phyloP scores from a whole-genome alignment of 1,140 invertebrate species.

The Drosophila nigromelanica region DNA sequence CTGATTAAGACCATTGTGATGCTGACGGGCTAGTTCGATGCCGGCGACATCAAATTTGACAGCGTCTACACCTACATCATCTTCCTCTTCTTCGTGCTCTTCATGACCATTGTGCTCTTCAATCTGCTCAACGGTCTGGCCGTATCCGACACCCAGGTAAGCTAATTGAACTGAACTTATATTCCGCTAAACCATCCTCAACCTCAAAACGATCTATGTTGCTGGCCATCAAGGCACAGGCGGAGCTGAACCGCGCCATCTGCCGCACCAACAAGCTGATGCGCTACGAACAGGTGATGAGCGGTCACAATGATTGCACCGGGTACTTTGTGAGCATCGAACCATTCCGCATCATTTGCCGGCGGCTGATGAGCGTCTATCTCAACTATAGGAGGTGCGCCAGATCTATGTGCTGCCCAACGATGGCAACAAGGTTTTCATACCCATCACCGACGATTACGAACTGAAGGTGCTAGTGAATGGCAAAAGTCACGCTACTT shows the following conservation, averaged over 20 bases:
- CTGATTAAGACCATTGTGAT: constrained; percentile 93
- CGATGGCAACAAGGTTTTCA: constrained; percentile 84
- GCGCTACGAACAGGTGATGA: constrained; percentile 89
- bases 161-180: too few relatives aligned
- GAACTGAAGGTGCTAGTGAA: constrained; percentile 50
- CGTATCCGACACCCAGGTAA: too few relatives aligned
- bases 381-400: constrained; percentile 86
- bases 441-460: constrained; percentile 48
- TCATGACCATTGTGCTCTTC: constrained; percentile 91
- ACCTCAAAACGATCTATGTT: too few relatives aligned
- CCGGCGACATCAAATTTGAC: too few relatives aligned
- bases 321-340: constrained; percentile 83
- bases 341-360: constrained; percentile 85
- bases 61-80: too few relatives aligned
- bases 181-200: too few relatives aligned
- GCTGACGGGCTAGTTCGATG: constrained; percentile 90
- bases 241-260: constrained; percentile 90
- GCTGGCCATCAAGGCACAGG: constrained; percentile 88
- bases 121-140: constrained; percentile 89
- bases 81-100: constrained; percentile 89
- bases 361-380: constrained; percentile 87
- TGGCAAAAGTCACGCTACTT: constrained; percentile 41
- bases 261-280: constrained; percentile 88
- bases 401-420: constrained; percentile 87
- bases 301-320: constrained; percentile 85